phyloP scores from a whole-genome alignment of 92 coral and sea anemone genomes.

The Diadumene lineata region DNA sequence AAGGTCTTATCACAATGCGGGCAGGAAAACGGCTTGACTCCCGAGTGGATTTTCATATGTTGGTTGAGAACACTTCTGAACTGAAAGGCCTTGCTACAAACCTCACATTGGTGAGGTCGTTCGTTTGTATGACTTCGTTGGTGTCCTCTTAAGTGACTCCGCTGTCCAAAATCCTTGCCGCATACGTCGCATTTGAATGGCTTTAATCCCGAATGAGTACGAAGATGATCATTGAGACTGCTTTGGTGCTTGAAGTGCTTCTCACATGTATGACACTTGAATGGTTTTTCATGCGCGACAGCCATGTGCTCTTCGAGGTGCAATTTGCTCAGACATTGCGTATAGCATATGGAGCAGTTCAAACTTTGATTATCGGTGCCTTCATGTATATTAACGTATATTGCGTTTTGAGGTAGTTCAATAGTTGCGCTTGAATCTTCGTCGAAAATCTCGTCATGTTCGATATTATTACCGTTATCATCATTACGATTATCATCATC shows the following conservation, averaged over 20 bases:
- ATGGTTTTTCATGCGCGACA: not conserved
- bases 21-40: not conserved
- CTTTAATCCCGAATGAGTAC: constrained; percentile 11
- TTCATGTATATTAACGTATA: not conserved
- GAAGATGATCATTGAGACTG: not conserved
- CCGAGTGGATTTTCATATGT: not conserved
- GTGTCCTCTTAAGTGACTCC: not conserved
- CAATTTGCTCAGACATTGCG: not conserved
- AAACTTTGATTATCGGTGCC: not conserved
- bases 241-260: not conserved
- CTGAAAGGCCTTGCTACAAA: not conserved
- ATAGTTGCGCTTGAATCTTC: not conserved
- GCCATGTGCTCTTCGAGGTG: not conserved
- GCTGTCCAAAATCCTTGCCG: constrained; percentile 1
- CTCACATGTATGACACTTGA: not conserved
- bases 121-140: not conserved
- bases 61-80: not conserved
- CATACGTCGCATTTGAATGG: constrained; percentile 20
- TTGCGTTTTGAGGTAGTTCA: not conserved
- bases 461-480: no score
- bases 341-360: not conserved
- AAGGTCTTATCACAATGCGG: not conserved
- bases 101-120: not conserved
- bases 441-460: not conserved
- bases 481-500: no score